Conservation (phyloP, 2,113 vertebrate species). For the Otocyon megalotis region DNA sequence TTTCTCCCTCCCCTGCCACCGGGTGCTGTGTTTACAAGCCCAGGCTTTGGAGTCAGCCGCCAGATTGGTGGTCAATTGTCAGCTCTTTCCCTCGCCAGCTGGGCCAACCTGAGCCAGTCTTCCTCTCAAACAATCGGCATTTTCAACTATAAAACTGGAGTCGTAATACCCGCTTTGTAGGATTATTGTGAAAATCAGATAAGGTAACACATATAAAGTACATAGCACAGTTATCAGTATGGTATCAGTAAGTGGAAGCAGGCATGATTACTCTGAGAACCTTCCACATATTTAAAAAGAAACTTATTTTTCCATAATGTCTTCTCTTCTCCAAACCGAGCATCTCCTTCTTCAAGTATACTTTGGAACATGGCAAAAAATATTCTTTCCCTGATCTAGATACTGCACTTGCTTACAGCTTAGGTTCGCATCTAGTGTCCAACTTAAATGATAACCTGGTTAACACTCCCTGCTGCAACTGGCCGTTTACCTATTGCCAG, state of each 20-base stretch:
- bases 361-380: neutral
- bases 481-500: neutral
- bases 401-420: neutral
- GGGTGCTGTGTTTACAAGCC: neutral
- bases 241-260: neutral
- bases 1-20: neutral
- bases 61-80: neutral
- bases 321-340: neutral
- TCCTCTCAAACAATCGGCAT: neutral
- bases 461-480: neutral
- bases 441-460: neutral
- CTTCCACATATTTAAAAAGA: slow-evolving; percentile 25
- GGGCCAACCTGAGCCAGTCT: neutral
- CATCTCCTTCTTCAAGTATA: neutral
- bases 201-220: neutral
- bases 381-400: neutral
- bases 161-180: neutral
- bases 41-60: neutral
- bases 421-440: neutral
- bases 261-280: neutral
- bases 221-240: neutral
- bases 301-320: neutral
- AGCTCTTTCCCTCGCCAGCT: neutral
- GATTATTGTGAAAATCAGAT: neutral
- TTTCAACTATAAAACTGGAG: neutral